phyloP scores from a whole-genome alignment of 2,888 invertebrate genomes.

The Aethes cnicana region DNA sequence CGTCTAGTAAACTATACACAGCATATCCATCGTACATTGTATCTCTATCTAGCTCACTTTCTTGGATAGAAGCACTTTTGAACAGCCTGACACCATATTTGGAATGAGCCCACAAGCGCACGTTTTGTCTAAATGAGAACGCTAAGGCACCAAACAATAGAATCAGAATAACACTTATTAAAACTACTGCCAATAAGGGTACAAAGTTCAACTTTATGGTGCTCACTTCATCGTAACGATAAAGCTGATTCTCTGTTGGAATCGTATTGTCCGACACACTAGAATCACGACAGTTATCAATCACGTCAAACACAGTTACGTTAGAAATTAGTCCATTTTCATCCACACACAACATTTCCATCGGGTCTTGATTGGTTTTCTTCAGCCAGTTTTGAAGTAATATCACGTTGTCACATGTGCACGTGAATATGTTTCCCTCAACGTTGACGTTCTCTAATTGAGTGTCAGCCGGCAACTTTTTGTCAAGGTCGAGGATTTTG shows the following conservation, averaged over 20 bases:
- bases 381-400: slow-evolving; percentile 86
- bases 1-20: slow-evolving; percentile 92
- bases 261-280: slow-evolving; percentile 79
- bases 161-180: slow-evolving; percentile 87
- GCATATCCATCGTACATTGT: slow-evolving; percentile 93
- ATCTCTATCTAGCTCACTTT: slow-evolving; percentile 83
- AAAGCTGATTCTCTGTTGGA: slow-evolving; percentile 80
- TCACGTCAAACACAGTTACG: slow-evolving; percentile 71
- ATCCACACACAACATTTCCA: slow-evolving; percentile 85
- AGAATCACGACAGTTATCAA: slow-evolving; percentile 75
- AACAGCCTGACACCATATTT: slow-evolving; percentile 90
- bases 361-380: slow-evolving; percentile 83
- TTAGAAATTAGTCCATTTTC: slow-evolving; percentile 71
- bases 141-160: slow-evolving; percentile 87
- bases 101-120: slow-evolving; percentile 90
- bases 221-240: slow-evolving; percentile 85
- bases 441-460: slow-evolving; percentile 85
- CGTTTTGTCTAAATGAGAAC: slow-evolving; percentile 89
- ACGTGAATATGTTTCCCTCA: slow-evolving; percentile 90
- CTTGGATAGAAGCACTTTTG: slow-evolving; percentile 83
- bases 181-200: slow-evolving; percentile 87
- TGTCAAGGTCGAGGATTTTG: slow-evolving; percentile 87
- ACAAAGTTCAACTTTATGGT: slow-evolving; percentile 86
- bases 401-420: slow-evolving; percentile 87
- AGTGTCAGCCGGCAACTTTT: slow-evolving; percentile 83